A percentile compares a stretch with the other conserved stretches of the same genome.
These are phyloP conservation scores for Oxyruncus cristatus DNA, from an alignment of 2,113 vertebrate species.

Conservation along the genomic window DNA sequence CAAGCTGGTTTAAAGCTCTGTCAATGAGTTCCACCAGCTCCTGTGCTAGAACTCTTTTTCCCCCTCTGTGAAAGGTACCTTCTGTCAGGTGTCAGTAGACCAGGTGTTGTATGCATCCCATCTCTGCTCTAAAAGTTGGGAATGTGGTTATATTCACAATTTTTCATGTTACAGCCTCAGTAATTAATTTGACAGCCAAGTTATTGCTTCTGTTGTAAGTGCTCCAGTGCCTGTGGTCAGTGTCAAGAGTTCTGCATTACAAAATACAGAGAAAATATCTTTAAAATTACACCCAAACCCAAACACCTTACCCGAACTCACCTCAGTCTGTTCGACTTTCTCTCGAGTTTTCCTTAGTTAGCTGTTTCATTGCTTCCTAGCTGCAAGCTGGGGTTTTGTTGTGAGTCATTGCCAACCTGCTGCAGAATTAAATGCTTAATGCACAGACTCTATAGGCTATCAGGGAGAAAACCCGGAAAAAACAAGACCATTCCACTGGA, in stretches of 20 bases:
- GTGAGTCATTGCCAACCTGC: background rate
- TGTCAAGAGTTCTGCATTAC: background rate
- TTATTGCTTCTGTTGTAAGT: background rate
- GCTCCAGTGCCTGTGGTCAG: background rate
- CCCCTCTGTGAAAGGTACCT: background rate
- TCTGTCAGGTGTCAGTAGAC: background rate
- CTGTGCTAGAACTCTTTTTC: background rate
- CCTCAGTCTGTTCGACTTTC: background rate
- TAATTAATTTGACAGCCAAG: background rate
- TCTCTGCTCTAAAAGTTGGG: background rate
- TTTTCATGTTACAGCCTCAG: background rate
- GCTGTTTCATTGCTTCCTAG: background rate
- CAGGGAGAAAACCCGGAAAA: background rate
- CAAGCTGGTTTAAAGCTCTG: background rate
- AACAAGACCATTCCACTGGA: background rate
- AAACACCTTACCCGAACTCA: background rate
- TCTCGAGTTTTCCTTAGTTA: background rate
- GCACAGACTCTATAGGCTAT: background rate
- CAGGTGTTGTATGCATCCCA: background rate
- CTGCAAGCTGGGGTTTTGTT: background rate
- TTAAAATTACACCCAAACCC: background rate
- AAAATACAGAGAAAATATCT: background rate
- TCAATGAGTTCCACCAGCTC: background rate
- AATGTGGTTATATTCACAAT: background rate
- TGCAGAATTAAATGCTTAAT: background rate